A percentile compares a stretch with the other conserved stretches of the same genome.
phyloP scores from a whole-genome alignment of 2,113 vertebrate genomes.

The Pluvialis apricaria region DNA sequence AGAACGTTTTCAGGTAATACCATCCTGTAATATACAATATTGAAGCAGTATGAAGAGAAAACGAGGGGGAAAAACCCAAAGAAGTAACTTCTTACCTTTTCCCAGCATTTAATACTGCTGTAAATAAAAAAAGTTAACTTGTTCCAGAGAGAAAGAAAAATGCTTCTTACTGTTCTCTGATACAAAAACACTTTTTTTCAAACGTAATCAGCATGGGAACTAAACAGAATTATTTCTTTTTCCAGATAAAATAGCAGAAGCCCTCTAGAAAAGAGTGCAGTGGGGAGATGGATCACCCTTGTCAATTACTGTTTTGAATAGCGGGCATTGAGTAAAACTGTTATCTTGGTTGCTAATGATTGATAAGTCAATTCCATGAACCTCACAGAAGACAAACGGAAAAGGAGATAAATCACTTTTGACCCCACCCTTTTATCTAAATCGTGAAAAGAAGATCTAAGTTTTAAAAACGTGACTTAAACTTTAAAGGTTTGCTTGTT shows the following conservation, averaged over 20 bases:
- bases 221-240: background rate
- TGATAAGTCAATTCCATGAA: background rate
- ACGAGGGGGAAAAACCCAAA: background rate
- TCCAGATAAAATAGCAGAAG: background rate
- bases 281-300: background rate
- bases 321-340: background rate
- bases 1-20: background rate
- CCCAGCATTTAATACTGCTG: background rate
- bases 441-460: background rate
- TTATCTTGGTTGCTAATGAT: background rate
- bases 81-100: background rate
- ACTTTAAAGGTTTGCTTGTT: background rate
- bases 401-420: background rate
- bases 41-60: background rate
- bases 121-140: background rate
- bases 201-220: background rate
- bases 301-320: slow-evolving; percentile 37
- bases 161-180: background rate
- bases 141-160: background rate
- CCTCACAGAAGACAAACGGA: background rate
- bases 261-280: background rate
- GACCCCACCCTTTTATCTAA: background rate
- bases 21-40: background rate
- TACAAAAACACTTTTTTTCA: background rate
- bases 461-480: slow-evolving; percentile 5